phyloP scores from a whole-genome alignment of 2,888 invertebrate species.

The Disparrhopalites patrizii region DNA sequence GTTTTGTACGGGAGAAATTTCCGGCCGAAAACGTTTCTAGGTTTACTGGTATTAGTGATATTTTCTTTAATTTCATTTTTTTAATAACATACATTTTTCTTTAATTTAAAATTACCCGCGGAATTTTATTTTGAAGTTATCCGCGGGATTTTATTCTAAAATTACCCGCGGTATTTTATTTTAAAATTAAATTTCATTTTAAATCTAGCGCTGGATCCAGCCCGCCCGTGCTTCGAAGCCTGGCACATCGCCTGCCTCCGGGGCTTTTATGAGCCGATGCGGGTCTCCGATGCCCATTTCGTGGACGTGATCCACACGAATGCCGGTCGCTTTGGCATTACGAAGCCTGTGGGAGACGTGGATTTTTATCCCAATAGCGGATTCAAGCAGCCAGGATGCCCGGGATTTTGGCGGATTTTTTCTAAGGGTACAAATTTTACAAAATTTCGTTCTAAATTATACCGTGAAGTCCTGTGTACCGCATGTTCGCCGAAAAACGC shows the following conservation, averaged over 20 bases:
- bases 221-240: slow-evolving; percentile 6
- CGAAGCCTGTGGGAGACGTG: neutral
- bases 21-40: neutral
- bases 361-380: slow-evolving; percentile 7
- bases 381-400: neutral
- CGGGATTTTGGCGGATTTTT: neutral
- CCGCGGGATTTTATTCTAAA: neutral
- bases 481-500: too few species aligned
- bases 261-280: neutral
- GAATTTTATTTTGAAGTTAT: too few species aligned
- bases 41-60: neutral
- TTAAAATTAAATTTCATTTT: too few species aligned
- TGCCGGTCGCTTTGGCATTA: neutral
- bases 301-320: slow-evolving; percentile 11
- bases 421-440: neutral
- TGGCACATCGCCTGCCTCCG: neutral
- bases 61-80: neutral
- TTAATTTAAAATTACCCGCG: neutral
- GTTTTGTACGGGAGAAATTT: neutral
- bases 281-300: neutral
- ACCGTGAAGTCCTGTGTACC: too few species aligned
- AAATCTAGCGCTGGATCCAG: slow-evolving; percentile 12
- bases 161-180: neutral
- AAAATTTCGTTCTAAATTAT: too few species aligned
- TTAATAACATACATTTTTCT: too few species aligned